Percentiles rank a stretch among this genome's conserved stretches.
These are phyloP conservation scores for Hafferia zeledoni DNA, from an alignment of 2,797 vertebrate genomes.

Conservation along the genomic window DNA sequence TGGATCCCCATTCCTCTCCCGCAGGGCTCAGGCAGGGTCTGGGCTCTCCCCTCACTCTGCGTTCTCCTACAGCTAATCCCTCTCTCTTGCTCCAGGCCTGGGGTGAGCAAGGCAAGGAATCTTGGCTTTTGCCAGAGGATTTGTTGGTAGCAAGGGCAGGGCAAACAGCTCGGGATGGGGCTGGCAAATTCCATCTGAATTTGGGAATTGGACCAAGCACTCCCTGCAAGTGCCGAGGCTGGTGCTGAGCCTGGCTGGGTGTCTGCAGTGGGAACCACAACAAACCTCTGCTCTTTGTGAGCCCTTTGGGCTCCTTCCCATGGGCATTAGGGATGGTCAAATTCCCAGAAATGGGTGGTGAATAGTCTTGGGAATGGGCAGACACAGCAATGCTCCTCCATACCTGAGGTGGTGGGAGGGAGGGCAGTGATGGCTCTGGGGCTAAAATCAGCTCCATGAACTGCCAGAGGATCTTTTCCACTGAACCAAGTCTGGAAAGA, in stretches of 20 bases:
- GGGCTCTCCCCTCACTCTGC: not conserved
- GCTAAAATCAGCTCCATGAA: not conserved
- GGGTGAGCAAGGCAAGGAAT: not conserved
- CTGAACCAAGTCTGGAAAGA: not conserved
- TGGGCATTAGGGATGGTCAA: not conserved
- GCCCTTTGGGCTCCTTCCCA: not conserved
- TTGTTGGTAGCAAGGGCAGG: not conserved
- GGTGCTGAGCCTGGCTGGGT: not conserved
- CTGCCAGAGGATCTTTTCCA: not conserved
- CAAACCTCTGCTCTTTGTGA: not conserved
- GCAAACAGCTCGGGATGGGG: not conserved
- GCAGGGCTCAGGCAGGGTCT: not conserved
- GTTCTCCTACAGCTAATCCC: not conserved
- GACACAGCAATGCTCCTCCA: not conserved
- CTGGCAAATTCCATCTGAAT: not conserved
- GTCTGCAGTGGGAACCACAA: not conserved
- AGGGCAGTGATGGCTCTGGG: not conserved
- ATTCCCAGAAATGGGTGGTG: not conserved
- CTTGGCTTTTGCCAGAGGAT: not conserved
- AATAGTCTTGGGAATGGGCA: not conserved
- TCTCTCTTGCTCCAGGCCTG: not conserved
- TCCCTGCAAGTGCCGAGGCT: rapidly evolving
- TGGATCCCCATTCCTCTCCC: not conserved
- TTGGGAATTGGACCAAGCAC: not conserved
- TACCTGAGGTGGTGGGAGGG: not conserved